Evolutionary conservation across 1,140 invertebrate species (phyloP).

Genomic region (Vollenhovia emeryi): DNA sequence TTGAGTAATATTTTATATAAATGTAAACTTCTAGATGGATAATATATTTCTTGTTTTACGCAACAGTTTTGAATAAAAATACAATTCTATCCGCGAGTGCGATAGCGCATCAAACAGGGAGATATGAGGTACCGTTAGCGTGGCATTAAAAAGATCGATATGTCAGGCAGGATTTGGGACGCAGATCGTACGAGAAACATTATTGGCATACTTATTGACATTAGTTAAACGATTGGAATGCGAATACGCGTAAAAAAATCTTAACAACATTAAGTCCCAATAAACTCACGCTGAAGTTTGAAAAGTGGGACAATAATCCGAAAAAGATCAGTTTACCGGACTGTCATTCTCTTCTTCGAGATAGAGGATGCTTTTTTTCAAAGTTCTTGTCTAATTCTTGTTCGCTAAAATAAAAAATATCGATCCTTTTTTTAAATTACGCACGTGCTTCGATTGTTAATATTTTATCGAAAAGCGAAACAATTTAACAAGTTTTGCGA

Average conservation of each 20-base stretch:
- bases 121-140: conserved; percentile 61
- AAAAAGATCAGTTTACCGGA: background rate
- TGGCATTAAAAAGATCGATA: conserved; percentile 35
- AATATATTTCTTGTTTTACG: conserved; percentile 1
- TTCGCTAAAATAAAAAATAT: background rate
- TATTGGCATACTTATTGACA: conserved; percentile 4
- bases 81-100: conserved; percentile 1
- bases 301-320: background rate
- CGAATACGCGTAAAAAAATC: background rate
- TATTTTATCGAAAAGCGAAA: background rate
- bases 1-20: background rate
- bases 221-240: conserved; percentile 3
- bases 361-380: background rate
- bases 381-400: background rate
- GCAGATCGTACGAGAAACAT: conserved; percentile 2
- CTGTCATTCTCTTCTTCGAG: background rate
- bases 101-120: conserved; percentile 9
- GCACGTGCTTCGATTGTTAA: background rate
- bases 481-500: background rate
- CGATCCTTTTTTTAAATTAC: background rate
- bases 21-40: conserved; percentile 25
- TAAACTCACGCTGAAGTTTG: background rate
- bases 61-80: conserved; percentile 49
- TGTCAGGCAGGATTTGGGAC: conserved; percentile 31
- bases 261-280: background rate